phyloP scores from a whole-genome alignment of 1,140 invertebrate species.

The Drosophila virilis region DNA sequence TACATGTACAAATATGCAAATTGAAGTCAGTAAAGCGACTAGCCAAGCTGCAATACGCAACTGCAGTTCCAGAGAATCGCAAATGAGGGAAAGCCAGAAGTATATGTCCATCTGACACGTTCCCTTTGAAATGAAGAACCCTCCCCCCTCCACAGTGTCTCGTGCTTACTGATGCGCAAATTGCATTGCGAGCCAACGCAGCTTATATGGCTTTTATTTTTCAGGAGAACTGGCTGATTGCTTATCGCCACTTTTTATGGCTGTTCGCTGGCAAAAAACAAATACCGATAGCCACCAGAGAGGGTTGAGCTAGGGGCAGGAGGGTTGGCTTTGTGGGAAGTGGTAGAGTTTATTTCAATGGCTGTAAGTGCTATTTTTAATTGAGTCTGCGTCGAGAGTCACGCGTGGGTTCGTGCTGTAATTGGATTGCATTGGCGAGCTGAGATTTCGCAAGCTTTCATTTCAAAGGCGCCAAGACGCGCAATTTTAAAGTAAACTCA shows the following conservation, averaged over 20 bases:
- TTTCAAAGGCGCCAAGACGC: conserved; percentile 6
- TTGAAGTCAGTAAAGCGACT: conserved; percentile 29
- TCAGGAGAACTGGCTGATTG: conserved; percentile 34
- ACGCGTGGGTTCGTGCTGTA: conserved; percentile 30
- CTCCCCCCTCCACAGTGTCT: background rate
- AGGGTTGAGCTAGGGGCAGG: background rate
- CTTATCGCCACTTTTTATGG: conserved; percentile 50
- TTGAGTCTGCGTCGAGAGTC: conserved; percentile 42
- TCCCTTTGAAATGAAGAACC: background rate
- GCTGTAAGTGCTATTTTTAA: conserved; percentile 42
- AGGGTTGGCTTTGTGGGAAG: background rate
- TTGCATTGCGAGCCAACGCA: conserved; percentile 56
- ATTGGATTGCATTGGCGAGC: conserved; percentile 39
- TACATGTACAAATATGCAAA: conserved; percentile 31
- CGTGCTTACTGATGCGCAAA: conserved; percentile 53
- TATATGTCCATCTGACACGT: conserved; percentile 8
- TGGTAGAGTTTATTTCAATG: conserved; percentile 16
- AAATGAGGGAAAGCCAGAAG: conserved; percentile 33
- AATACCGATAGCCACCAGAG: conserved; percentile 5
- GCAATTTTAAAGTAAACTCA: conserved; percentile 23
- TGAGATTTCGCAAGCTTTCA: conserved; percentile 20
- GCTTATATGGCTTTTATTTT: conserved; percentile 37
- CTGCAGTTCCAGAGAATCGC: conserved; percentile 40
- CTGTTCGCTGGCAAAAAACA: conserved; percentile 27
- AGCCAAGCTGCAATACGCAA: conserved; percentile 26